Evolutionary conservation across 2,888 invertebrate species (phyloP), one percentile per base, ranked within the genome.

Genomic region (Rhaphigaster nebulosa): DNA sequence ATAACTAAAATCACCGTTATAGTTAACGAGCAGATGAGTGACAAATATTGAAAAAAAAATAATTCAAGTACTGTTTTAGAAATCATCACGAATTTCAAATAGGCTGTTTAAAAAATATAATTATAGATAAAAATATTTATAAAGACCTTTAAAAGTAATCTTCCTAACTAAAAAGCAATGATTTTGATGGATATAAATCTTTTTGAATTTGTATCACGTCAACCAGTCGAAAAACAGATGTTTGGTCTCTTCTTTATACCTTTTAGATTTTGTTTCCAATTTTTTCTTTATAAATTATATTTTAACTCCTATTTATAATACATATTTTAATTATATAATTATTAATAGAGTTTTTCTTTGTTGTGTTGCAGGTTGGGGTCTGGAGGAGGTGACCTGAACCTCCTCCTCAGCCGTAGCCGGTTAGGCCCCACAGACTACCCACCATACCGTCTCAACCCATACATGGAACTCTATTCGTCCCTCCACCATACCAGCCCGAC

Each of bases 381-480:
- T 90, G 91, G 92, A 92, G 91, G 92, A 90, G 92, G 92, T 92
- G 92, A 92, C 91, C 92, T 91, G 92, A 92, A 91, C 92, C 91
- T 91, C 91, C 92, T 92, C 92, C 90, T 92, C 92, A 92, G 92
- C 92, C 92, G 92, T 92, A 92, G 94, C 94, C 93, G 94, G 94
- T 94, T 94, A 94, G 93, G 94, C 94, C 94, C 94, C 94, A 93
- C 95, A 90, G 95, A 94, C 93, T 95, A 93, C 94, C 95, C 94
- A 93, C 95, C 94, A 93, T 94, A 93, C 94, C 95, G 96, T 93
- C 95, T 95, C 92, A 96, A 96, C 92, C 94, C 94, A 93, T 96
- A 96, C 94, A 96, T 97, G 96, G 97, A 97, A 94, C 96, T 96
- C 94, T 95, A 96, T 92, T 96, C 96, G 93, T 95, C 96, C 91